Evolutionary conservation across 2,113 vertebrate genomes (phyloP).

Genomic region (Caranx ignobilis): DNA sequence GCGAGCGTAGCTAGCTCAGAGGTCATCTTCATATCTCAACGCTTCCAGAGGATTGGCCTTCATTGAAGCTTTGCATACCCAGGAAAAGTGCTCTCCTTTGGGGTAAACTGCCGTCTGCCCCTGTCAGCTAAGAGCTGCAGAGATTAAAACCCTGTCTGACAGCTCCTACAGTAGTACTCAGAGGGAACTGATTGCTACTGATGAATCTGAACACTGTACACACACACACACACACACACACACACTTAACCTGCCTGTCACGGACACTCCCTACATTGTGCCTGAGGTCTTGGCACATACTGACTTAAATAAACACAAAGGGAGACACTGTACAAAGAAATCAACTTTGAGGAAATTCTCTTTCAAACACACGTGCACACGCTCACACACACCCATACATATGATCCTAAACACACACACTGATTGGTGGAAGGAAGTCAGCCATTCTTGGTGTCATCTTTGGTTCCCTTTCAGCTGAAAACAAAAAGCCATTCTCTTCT

Average conservation of each 20-base stretch:
- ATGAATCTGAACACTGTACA: constrained; percentile 44
- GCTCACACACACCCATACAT: background rate
- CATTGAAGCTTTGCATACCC: constrained; percentile 37
- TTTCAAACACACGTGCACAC: background rate
- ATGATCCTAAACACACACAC: constrained; percentile 26
- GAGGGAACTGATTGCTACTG: constrained; percentile 55
- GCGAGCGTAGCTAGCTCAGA: constrained; percentile 82
- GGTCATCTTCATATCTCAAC: constrained; percentile 83
- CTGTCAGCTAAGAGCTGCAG: constrained; percentile 50
- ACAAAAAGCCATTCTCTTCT: constrained; percentile 74
- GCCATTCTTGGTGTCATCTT: constrained; percentile 51
- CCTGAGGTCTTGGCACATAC: constrained; percentile 53
- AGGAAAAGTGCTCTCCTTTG: constrained; percentile 68
- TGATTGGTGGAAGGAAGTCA: constrained; percentile 48
- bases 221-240: constrained; percentile 48
- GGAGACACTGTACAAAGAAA: constrained; percentile 23
- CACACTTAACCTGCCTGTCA: constrained; percentile 74
- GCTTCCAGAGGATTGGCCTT: constrained; percentile 51
- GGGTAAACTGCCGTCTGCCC: constrained; percentile 58
- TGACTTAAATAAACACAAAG: constrained; percentile 37
- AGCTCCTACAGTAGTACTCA: constrained; percentile 64
- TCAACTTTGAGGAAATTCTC: constrained; percentile 12
- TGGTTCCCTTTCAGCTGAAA: constrained; percentile 57
- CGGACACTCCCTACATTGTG: constrained; percentile 78
- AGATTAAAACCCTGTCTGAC: constrained; percentile 64